phyloP scores from a whole-genome alignment of 2,113 vertebrate species.

The Columbina picui region DNA sequence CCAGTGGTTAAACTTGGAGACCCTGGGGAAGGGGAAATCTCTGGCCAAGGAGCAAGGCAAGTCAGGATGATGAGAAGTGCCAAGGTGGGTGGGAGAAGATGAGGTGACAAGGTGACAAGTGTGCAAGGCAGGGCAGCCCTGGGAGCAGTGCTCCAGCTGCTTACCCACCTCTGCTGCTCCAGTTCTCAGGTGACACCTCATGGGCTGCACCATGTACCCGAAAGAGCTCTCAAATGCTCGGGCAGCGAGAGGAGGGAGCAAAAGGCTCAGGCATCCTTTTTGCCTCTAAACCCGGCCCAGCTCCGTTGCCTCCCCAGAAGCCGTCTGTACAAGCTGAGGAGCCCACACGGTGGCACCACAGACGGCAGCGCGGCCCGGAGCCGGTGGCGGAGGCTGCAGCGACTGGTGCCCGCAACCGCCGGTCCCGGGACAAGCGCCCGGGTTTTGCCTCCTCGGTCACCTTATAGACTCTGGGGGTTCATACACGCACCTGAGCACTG shows the following conservation, averaged over 20 bases:
- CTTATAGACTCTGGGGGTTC: fast-evolving
- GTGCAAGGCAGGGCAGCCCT: fast-evolving
- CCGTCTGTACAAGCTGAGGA: not conserved
- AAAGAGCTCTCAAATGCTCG: fast-evolving
- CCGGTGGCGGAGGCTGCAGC: not conserved
- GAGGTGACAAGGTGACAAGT: too few species aligned
- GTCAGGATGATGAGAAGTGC: not conserved
- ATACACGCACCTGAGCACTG: fast-evolving
- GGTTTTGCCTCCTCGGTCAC: fast-evolving
- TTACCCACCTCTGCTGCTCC: not conserved
- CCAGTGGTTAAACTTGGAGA: not conserved
- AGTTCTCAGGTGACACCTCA: fast-evolving
- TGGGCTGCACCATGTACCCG: fast-evolving
- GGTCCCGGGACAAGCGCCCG: too few species aligned
- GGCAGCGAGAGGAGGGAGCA: not conserved
- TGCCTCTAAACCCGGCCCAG: fast-evolving
- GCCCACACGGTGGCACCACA: conserved; percentile 52
- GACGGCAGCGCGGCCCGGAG: not conserved
- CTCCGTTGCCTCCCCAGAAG: fast-evolving
- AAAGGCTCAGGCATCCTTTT: too few species aligned
- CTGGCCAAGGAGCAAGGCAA: not conserved
- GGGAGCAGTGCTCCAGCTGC: not conserved
- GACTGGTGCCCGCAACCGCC: too few species aligned
- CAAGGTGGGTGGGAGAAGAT: not conserved
- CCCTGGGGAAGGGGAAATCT: not conserved